A percentile compares a stretch with the other conserved stretches of the same genome.
Evolutionary conservation across 2,888 invertebrate genomes (phyloP).

Genomic region (Eristalis pertinax): DNA sequence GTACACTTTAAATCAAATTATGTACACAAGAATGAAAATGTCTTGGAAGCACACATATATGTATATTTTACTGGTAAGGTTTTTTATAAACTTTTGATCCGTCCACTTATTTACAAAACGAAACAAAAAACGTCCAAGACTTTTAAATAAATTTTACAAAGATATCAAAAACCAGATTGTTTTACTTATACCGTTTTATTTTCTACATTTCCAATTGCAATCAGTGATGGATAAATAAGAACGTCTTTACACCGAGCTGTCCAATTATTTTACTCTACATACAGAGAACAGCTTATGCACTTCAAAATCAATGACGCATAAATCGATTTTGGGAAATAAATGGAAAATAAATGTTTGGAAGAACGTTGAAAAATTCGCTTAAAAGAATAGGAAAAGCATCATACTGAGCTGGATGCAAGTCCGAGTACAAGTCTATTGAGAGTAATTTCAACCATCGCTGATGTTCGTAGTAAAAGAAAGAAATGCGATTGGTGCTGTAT

Average conservation of each 20-base stretch:
- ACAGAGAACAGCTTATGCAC: too few relatives aligned
- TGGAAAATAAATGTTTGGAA: too few relatives aligned
- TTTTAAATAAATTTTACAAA: conserved; percentile 62
- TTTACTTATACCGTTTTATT: not conserved
- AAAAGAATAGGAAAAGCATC: too few relatives aligned
- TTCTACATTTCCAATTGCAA: not conserved
- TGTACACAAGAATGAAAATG: conserved; percentile 31
- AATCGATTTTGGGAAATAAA: too few relatives aligned
- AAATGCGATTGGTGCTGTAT: not conserved
- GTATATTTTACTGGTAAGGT: conserved; percentile 16
- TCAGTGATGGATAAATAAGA: too few relatives aligned
- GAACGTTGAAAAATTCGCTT: too few relatives aligned
- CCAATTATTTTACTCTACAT: too few relatives aligned
- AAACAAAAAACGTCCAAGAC: conserved; percentile 50
- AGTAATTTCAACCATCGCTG: too few relatives aligned
- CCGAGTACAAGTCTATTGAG: too few relatives aligned
- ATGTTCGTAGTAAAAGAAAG: not conserved
- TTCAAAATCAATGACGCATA: too few relatives aligned
- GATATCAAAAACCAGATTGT: not conserved
- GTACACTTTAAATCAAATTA: conserved; percentile 35
- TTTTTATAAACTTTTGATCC: conserved; percentile 49
- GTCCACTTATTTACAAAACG: conserved; percentile 63
- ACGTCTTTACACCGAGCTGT: too few relatives aligned
- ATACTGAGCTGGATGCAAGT: too few relatives aligned
- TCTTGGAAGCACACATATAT: conserved; percentile 49